Evolutionary conservation across 92 coral and sea anemone species (phyloP), one percentile per base, ranked within the genome.

Genomic region (Epizoanthus stellaris): DNA sequence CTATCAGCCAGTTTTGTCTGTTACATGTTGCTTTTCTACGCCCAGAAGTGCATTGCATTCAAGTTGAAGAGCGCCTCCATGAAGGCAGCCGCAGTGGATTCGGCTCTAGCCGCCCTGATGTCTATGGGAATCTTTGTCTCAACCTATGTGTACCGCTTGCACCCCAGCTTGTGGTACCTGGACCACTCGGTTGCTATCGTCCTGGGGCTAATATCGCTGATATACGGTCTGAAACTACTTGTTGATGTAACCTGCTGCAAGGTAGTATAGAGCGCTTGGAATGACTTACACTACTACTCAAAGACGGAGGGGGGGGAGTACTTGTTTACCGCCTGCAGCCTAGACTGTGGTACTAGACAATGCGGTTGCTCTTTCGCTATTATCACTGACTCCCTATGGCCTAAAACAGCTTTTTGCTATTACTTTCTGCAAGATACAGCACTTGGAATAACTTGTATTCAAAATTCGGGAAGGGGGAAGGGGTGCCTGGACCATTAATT

Each of bases 71-170:
- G 97, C 80, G 73, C 67, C 20, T 91, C 97, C 2, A 80, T 93
- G 93, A 84, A 72, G 49, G 97, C 97, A 4, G 88, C 93, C 3
- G 84, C 93, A 19, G 94, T 92, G 3, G 94, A 93, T 64, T 83
- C 88, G 57, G 93, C 79, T 5, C 73, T 91, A 5, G 94, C 91
- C 4, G 92, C 94, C 0, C 84, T 90, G 9, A 93, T 93, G 97
- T 80, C 85, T 1, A 38, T 85, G 60, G 97, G 97, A 6, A 86
- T 93, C 43, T 53, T 86, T 25, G 85, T 34, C 6, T 91, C 97
- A 2, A 77, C 94, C 1, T 89, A 73, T 59, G 67, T 93, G 42
- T 93, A 89, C 84, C 87, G 85, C 62, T 39, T 71, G 36, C 80
- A 70, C 16, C 89, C 54, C 30, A 57, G 39, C 38, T 62, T 91